These are phyloP conservation scores for Cavia aperea DNA, from an alignment of 2,113 vertebrate species.

Conservation along the genomic window DNA sequence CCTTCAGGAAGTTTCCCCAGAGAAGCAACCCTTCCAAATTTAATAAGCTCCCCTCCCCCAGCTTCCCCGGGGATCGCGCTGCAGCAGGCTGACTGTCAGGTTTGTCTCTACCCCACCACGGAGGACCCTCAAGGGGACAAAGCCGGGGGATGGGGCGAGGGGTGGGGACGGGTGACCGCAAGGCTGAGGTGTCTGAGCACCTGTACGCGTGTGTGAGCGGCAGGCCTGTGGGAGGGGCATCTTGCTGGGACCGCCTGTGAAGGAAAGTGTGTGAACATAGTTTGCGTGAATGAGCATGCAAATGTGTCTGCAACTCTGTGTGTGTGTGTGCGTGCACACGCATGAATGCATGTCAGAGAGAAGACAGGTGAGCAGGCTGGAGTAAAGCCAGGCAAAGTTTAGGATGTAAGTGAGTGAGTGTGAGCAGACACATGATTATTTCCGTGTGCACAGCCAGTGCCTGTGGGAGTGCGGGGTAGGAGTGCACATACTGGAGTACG, in stretches of 20 bases:
- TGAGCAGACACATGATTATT: neutral
- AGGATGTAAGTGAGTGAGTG: neutral
- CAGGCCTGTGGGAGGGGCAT: neutral
- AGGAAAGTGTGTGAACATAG: accelerated
- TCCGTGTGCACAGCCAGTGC: no score
- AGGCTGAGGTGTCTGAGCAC: neutral
- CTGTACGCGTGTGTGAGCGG: neutral
- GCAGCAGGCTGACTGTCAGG: conserved; percentile 40
- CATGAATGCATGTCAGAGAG: accelerated
- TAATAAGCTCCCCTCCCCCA: neutral
- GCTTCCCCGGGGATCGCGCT: conserved; percentile 41
- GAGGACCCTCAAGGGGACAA: neutral
- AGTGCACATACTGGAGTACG: accelerated
- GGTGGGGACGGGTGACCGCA: accelerated
- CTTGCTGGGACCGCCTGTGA: neutral
- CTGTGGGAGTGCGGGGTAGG: neutral
- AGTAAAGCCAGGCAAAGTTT: neutral
- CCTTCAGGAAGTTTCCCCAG: conserved; percentile 66
- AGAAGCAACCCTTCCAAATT: conserved; percentile 66
- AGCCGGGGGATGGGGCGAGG: accelerated
- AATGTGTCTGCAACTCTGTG: accelerated
- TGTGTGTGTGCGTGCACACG: neutral
- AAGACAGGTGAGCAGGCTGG: accelerated
- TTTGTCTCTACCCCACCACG: neutral
- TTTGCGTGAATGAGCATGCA: accelerated